Base-by-base conservation (phyloP, 1,140 invertebrate genomes). In the Homalodisca vitripennis region DNA sequence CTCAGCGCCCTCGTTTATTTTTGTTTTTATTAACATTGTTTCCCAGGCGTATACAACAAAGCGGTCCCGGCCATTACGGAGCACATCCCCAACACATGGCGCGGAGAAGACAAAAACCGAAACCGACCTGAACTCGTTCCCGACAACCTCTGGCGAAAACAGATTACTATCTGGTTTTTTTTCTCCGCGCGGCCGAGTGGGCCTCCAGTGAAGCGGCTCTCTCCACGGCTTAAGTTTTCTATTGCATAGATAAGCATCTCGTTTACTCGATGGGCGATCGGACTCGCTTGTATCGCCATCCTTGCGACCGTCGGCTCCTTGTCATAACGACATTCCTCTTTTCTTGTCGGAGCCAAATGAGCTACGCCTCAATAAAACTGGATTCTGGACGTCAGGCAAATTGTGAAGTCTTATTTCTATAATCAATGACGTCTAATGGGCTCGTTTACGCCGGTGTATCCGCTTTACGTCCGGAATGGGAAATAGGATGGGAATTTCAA, bases 101-200 rank as follows among this genome's bases (percentile, higher is more conserved):
- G 75, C 74, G 75, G 76, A 75, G 75, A 73, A 74, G 69, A 55
- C 70, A 72, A 72, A 73, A 68, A 69, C 34, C 68, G 71, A 73
- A 72, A 68, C 72, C 60, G 69, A 71, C 71, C 73, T 72, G 75
- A 70, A 73, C 73, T 68, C 72, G 51, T 47, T 46, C 63, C 62
- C 67, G 27, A 12, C 31, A 27, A 20, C 63, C 41, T 29, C 32
- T 66, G 63, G 63, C 63, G 32, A 66, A 66, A 64, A 64, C 30
- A 64, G 62, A 66, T 66, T 46, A 41, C 32, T 66, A 66, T 66
- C 63, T 66, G 27, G 60, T 63, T 60, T 27, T 60, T 63, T 63
- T 29, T n/a, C n/a, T n/a, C n/a, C n/a, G n/a, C n/a, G n/a, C n/a
- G n/a, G n/a, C n/a, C n/a, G n/a, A n/a, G n/a, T n/a, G n/a, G n/a